These are phyloP conservation scores for Mormyrus iriodes DNA, from an alignment of 2,113 vertebrate genomes.

Conservation along the genomic window DNA sequence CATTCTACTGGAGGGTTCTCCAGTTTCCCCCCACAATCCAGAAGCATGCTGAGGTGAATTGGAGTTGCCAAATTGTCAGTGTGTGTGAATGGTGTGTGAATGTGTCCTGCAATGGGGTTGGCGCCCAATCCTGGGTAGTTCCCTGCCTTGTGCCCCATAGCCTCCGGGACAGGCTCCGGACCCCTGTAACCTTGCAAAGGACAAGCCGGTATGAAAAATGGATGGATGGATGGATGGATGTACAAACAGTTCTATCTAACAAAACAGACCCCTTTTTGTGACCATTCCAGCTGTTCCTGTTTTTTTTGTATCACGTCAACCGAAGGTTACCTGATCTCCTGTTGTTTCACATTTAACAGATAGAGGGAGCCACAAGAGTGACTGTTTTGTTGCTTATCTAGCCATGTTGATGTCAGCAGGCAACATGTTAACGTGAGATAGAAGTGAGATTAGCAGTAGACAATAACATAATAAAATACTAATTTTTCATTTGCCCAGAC, in stretches of 20 bases:
- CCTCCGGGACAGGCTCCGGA: background rate
- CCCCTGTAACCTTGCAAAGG: background rate
- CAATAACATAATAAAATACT: background rate
- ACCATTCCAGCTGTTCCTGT: background rate
- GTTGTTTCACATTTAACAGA: background rate
- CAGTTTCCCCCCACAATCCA: background rate
- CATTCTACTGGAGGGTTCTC: background rate
- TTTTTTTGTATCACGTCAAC: background rate
- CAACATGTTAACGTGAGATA: background rate
- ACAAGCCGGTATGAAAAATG: background rate
- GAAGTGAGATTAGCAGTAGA: background rate
- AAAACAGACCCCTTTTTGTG: background rate
- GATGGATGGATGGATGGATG: background rate
- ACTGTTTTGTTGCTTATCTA: background rate
- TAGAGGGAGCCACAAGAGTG: background rate
- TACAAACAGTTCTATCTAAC: background rate
- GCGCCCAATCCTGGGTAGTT: background rate
- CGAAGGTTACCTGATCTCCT: background rate
- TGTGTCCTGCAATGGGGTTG: background rate
- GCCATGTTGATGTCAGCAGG: background rate
- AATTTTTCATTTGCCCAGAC: background rate
- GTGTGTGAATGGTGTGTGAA: background rate
- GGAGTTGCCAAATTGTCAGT: background rate
- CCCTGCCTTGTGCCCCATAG: no score
- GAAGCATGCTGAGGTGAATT: background rate